phyloP scores from a whole-genome alignment of 2,797 vertebrate species.

The Champsocephalus esox region DNA sequence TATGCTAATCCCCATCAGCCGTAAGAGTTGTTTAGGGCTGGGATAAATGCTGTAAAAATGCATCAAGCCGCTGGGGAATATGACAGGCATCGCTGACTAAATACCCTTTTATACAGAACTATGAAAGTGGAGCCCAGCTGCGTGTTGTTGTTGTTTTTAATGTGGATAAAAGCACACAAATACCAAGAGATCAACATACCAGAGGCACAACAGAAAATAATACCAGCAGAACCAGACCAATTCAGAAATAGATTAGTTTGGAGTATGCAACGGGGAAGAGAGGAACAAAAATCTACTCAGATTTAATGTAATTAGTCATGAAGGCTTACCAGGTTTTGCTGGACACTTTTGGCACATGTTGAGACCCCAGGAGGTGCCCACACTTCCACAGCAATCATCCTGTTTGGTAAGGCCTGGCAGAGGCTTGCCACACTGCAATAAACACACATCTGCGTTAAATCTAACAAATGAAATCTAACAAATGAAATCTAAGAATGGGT shows the following conservation, averaged over 20 bases:
- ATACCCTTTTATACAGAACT: slow-evolving; percentile 15
- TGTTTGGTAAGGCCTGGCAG: slow-evolving; percentile 91
- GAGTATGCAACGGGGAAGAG: slow-evolving; percentile 45
- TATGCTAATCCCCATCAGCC: slow-evolving; percentile 36
- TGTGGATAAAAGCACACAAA: slow-evolving; percentile 34
- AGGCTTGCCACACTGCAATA: slow-evolving; percentile 91
- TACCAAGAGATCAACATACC: slow-evolving; percentile 47
- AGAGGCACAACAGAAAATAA: slow-evolving; percentile 44
- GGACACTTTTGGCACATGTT: slow-evolving; percentile 89
- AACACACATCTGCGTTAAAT: slow-evolving; percentile 78
- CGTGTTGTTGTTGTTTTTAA: slow-evolving; percentile 16
- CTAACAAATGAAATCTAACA: slow-evolving; percentile 52
- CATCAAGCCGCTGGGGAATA: slow-evolving; percentile 10
- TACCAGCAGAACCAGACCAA: slow-evolving; percentile 38
- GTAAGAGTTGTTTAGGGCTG: slow-evolving; percentile 25
- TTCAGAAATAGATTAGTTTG: slow-evolving; percentile 51
- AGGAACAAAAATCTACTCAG: slow-evolving; percentile 33
- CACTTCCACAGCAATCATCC: slow-evolving; percentile 95
- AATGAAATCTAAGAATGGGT: slow-evolving; percentile 51
- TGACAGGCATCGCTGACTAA: slow-evolving; percentile 32
- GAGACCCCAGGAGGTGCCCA: slow-evolving; percentile 93
- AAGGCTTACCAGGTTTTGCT: slow-evolving; percentile 90
- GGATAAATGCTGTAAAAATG: slow-evolving; percentile 37
- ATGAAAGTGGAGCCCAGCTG: slow-evolving; percentile 19
- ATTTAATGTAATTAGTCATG: slow-evolving; percentile 36